These are phyloP conservation scores for Pomacea canaliculata DNA, from an alignment of 2,888 invertebrate genomes.

Conservation along the genomic window DNA sequence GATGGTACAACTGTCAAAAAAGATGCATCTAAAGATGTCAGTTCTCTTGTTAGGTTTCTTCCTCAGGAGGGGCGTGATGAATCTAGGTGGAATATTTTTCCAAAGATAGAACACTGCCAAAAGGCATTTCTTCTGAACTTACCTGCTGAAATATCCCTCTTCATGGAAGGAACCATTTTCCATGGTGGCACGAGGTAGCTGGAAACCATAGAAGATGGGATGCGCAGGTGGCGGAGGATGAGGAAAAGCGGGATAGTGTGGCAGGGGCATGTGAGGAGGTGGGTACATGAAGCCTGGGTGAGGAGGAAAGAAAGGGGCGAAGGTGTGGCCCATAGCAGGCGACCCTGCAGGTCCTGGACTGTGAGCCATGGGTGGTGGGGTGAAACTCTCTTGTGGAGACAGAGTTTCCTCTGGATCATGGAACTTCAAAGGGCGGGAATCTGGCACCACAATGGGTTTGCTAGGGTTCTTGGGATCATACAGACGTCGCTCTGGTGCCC, in stretches of 20 bases:
- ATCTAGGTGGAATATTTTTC: too few relatives aligned
- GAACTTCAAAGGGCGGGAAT: constrained; percentile 39
- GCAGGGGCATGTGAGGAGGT: constrained; percentile 31
- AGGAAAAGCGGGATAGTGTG: constrained; percentile 17
- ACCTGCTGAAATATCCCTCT: constrained; percentile 43
- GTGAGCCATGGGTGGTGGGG: constrained; percentile 23
- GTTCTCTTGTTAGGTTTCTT: too few relatives aligned
- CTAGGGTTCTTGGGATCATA: constrained; percentile 66
- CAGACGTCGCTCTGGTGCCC: constrained; percentile 45
- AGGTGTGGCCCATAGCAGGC: constrained; percentile 21
- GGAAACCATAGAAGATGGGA: constrained; percentile 28
- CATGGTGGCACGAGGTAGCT: constrained; percentile 22
- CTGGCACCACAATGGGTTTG: constrained; percentile 55
- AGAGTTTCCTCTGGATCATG: constrained; percentile 41
- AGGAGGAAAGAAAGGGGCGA: constrained; percentile 23
- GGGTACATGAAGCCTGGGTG: constrained; percentile 34
- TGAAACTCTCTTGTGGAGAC: constrained; percentile 25
- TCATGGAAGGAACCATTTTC: constrained; percentile 29
- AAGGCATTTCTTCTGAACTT: background rate
- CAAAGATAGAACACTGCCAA: too few relatives aligned
- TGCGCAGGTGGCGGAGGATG: constrained; percentile 32
- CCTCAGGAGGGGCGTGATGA: too few relatives aligned
- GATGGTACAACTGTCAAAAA: too few relatives aligned
- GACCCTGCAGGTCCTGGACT: constrained; percentile 19
- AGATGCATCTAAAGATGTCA: too few relatives aligned